Evolutionary conservation across 2,797 vertebrate genomes (phyloP).

Genomic region (Orientallactaga sibirica): DNA sequence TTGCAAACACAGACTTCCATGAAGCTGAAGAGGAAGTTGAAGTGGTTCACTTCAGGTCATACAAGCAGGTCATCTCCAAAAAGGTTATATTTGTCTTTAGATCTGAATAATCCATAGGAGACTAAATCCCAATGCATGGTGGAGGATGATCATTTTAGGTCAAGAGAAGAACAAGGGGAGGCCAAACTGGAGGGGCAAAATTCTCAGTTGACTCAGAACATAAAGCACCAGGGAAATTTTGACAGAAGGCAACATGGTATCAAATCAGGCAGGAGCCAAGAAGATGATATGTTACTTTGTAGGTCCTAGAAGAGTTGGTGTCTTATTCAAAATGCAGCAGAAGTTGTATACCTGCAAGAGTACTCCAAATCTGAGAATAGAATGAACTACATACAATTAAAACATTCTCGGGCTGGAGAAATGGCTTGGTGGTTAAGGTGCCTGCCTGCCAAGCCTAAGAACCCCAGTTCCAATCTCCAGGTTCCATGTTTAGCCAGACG

Average conservation of each 20-base stretch:
- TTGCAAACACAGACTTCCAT: background rate
- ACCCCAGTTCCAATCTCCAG: too few species aligned
- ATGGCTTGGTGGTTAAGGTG: too few species aligned
- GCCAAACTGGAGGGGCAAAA: background rate
- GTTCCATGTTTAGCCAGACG: too few species aligned
- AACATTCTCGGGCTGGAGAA: too few species aligned
- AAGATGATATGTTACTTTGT: conserved; percentile 40
- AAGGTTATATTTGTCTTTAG: background rate
- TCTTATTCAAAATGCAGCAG: conserved; percentile 24
- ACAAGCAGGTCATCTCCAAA: background rate
- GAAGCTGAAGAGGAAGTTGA: background rate
- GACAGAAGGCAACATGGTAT: background rate
- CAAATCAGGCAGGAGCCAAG: background rate
- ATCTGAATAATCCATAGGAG: background rate
- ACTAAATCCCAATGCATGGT: background rate
- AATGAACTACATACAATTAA: background rate
- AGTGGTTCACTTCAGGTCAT: background rate
- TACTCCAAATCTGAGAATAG: background rate
- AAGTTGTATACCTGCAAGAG: background rate
- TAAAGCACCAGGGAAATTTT: background rate
- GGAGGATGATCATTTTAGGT: background rate
- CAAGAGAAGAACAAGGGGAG: background rate
- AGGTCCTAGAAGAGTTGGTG: background rate
- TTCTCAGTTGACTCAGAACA: background rate
- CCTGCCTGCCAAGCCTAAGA: too few species aligned